Evolutionary conservation across 2,888 invertebrate species (phyloP).

Genomic region (Plusia festucae): DNA sequence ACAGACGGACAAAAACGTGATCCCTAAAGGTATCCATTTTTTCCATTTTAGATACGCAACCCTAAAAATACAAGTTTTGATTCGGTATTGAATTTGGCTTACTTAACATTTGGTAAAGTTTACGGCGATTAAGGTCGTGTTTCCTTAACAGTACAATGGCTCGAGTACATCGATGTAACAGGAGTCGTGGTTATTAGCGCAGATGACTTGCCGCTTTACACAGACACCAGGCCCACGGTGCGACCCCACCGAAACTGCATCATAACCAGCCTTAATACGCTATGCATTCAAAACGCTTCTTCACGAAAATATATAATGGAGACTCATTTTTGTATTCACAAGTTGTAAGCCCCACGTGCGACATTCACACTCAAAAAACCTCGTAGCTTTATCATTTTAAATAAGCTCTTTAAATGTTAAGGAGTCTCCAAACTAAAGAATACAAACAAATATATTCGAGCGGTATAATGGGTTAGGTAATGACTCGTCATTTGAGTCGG

Average conservation of each 20-base stretch:
- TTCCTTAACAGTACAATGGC: conserved; percentile 62
- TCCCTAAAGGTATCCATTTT: no score
- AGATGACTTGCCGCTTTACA: conserved; percentile 80
- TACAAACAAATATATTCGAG: conserved; percentile 77
- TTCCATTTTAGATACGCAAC: no score
- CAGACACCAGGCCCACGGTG: conserved; percentile 57
- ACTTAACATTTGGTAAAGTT: conserved; percentile 39
- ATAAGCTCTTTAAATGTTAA: conserved; percentile 39
- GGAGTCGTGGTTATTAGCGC: conserved; percentile 74
- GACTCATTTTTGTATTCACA: conserved; percentile 33
- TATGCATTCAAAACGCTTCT: conserved; percentile 23
- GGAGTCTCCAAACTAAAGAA: conserved; percentile 61
- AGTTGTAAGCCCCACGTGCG: conserved; percentile 16
- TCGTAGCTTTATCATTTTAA: conserved; percentile 49
- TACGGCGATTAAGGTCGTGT: conserved; percentile 57
- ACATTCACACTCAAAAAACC: conserved; percentile 20
- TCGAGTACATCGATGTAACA: conserved; percentile 68
- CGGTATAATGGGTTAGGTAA: conserved; percentile 70
- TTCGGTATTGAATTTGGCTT: conserved; percentile 8
- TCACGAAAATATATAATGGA: conserved; percentile 46
- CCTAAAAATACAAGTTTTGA: not conserved
- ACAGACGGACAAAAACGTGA: no score
- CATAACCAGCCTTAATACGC: conserved; percentile 57
- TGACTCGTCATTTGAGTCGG: conserved; percentile 67
- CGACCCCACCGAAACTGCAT: conserved; percentile 69